phyloP scores from a whole-genome alignment of 2,797 vertebrate genomes.

The Sphenopsis melanotis region DNA sequence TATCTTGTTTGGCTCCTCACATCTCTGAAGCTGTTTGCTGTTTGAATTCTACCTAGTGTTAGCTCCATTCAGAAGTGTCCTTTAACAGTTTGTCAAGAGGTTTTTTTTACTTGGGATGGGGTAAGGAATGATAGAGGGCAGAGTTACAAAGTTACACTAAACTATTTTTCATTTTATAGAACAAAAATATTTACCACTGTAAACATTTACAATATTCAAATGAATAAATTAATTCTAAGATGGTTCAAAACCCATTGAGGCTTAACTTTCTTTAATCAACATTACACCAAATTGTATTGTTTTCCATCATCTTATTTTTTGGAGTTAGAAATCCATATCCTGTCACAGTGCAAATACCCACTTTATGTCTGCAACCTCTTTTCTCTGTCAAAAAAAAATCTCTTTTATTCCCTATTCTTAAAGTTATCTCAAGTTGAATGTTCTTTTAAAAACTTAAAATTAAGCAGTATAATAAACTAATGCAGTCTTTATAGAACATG shows the following conservation, averaged over 20 bases:
- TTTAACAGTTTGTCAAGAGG: neutral
- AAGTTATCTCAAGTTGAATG: neutral
- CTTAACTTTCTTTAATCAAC: neutral
- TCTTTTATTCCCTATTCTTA: neutral
- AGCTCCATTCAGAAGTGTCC: neutral
- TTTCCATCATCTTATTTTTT: neutral
- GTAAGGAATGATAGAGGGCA: neutral
- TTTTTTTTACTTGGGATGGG: neutral
- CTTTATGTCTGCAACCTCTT: neutral
- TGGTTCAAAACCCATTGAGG: neutral
- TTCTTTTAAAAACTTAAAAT: neutral
- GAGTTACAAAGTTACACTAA: neutral
- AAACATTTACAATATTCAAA: neutral
- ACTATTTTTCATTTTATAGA: neutral
- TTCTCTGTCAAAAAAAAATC: neutral
- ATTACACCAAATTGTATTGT: neutral
- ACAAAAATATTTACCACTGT: neutral
- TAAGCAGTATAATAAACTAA: neutral
- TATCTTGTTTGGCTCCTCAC: neutral
- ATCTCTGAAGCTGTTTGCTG: neutral
- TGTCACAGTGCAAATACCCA: neutral
- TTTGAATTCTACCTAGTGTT: neutral
- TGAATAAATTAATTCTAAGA: neutral
- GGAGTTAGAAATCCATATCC: neutral
- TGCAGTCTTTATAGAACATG: accelerated